Evolutionary conservation across 2,888 invertebrate species (phyloP).

Genomic region (Mesorhabditis belari): DNA sequence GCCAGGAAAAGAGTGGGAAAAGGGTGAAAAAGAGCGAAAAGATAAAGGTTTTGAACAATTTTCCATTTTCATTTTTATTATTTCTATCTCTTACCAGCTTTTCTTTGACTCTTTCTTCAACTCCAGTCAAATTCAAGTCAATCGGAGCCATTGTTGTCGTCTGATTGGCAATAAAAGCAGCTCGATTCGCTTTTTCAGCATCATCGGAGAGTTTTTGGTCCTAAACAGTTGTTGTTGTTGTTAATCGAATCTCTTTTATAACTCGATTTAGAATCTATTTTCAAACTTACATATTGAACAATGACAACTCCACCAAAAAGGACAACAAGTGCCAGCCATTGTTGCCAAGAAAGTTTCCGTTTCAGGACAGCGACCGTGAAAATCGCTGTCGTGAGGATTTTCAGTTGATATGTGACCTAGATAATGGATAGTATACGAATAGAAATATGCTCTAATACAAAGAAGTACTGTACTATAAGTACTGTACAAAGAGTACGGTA

Average conservation of each 20-base stretch:
- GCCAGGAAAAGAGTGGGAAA: background rate
- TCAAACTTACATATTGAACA: conserved; percentile 54
- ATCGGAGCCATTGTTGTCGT: background rate
- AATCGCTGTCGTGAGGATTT: conserved; percentile 59
- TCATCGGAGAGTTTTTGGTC: conserved; percentile 3
- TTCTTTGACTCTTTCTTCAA: no score
- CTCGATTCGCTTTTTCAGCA: background rate
- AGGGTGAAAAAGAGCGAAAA: background rate
- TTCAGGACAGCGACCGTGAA: conserved; percentile 57
- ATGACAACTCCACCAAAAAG: conserved; percentile 57
- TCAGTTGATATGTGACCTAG: conserved; percentile 59
- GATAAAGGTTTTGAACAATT: no score
- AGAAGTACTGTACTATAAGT: no score
- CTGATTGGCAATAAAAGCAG: background rate
- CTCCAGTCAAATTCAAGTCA: no score
- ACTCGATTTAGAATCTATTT: conserved; percentile 24
- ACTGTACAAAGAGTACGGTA: no score
- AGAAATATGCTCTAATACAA: no score
- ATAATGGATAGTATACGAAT: no score
- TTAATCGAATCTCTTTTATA: no score
- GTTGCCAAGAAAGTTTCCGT: conserved; percentile 53
- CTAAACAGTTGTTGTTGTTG: background rate
- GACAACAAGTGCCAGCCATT: conserved; percentile 57
- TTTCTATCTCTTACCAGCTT: no score
- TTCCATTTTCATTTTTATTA: no score